phyloP scores from a whole-genome alignment of 2,113 vertebrate genomes.

The Antigone vipio region DNA sequence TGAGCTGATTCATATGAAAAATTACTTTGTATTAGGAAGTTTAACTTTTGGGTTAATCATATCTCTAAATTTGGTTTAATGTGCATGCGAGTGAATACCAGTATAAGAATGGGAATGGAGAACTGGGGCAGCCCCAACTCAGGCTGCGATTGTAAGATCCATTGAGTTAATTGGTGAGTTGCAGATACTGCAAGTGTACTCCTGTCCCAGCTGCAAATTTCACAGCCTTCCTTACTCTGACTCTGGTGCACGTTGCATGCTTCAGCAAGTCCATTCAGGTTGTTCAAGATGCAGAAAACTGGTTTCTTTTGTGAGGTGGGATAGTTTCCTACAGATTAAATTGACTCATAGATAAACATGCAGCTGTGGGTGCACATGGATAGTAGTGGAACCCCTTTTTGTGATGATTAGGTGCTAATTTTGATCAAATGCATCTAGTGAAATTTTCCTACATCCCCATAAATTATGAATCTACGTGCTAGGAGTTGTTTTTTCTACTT shows the following conservation, averaged over 20 bases:
- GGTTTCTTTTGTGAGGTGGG: not conserved
- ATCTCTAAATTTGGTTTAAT: not conserved
- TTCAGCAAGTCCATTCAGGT: not conserved
- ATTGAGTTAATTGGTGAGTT: fast-evolving
- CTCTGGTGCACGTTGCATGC: not conserved
- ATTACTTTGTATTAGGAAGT: not conserved
- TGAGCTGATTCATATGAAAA: not conserved
- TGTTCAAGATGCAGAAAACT: not conserved
- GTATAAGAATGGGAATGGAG: not conserved
- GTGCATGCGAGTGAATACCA: not conserved
- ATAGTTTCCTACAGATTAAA: not conserved
- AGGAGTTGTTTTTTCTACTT: not conserved
- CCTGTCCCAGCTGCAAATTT: not conserved
- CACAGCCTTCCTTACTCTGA: not conserved
- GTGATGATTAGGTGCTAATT: not conserved
- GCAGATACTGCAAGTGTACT: not conserved
- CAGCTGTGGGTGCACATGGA: not conserved
- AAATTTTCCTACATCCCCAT: not conserved
- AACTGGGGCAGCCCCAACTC: not conserved
- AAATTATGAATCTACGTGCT: not conserved
- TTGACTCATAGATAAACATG: not conserved
- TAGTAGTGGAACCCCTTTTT: not conserved
- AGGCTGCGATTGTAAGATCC: not conserved
- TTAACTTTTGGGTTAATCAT: not conserved
- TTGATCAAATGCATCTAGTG: not conserved